A percentile compares a stretch with the other conserved stretches of the same genome.
Evolutionary conservation across 1,140 invertebrate genomes (phyloP).

Genomic region (Meloidogyne floridensis): DNA sequence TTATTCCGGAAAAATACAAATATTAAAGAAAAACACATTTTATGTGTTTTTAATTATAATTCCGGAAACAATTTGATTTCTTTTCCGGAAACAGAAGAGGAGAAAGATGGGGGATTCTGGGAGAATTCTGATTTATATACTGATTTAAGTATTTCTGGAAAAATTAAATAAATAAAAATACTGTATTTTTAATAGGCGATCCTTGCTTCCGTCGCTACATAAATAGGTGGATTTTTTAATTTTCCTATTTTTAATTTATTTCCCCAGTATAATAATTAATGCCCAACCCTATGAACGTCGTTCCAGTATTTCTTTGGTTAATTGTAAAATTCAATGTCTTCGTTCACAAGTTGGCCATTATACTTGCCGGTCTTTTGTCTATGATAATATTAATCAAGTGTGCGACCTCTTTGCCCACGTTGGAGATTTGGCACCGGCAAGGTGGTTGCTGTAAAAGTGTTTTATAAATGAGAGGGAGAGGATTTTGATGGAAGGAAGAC

Average conservation of each 20-base stretch:
- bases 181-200: conserved; percentile 51
- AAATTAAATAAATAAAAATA: background rate
- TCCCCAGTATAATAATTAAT: conserved; percentile 57
- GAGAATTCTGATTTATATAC: no score
- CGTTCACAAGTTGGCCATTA: conserved; percentile 60
- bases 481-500: no score
- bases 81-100: no score
- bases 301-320: conserved; percentile 57
- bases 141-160: background rate
- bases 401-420: conserved; percentile 64
- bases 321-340: conserved; percentile 63
- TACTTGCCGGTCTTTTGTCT: conserved; percentile 63
- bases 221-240: conserved; percentile 35
- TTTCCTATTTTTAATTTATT: background rate
- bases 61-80: no score
- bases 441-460: conserved; percentile 13
- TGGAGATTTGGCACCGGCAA: conserved; percentile 61
- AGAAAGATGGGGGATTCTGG: no score
- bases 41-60: no score
- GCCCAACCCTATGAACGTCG: conserved; percentile 64
- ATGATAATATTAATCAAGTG: conserved; percentile 65
- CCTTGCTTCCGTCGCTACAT: conserved; percentile 63
- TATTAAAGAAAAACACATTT: no score
- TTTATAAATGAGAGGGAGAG: no score
- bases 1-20: no score